These are phyloP conservation scores for Drosophila ustulata DNA, from an alignment of 2,888 invertebrate species.

Conservation along the genomic window DNA sequence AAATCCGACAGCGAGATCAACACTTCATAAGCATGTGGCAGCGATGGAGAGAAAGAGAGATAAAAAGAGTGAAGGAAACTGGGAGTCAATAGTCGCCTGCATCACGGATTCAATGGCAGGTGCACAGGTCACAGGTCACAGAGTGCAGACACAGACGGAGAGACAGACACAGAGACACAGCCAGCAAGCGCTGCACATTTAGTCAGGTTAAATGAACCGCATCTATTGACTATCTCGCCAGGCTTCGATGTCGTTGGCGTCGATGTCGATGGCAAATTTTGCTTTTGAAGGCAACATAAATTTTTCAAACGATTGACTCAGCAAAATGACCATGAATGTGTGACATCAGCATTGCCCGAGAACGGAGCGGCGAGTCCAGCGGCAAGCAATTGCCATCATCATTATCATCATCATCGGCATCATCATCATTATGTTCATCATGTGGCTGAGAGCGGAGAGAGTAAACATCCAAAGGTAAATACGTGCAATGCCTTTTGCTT, in stretches of 20 bases:
- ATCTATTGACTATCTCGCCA: constrained; percentile 76
- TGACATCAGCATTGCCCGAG: constrained; percentile 69
- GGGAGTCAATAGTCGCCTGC: constrained; percentile 25
- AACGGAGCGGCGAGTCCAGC: not conserved
- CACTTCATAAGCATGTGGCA: constrained; percentile 62
- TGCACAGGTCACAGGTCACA: constrained; percentile 30
- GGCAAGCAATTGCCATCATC: constrained; percentile 16
- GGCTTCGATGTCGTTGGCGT: constrained; percentile 22
- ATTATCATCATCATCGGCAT: constrained; percentile 27
- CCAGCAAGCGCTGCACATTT: constrained; percentile 71
- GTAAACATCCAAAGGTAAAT: constrained; percentile 74
- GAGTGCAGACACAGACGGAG: constrained; percentile 3
- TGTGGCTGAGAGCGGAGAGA: constrained; percentile 30
- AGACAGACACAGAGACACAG: constrained; percentile 1
- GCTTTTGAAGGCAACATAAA: constrained; percentile 80
- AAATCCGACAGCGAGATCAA: constrained; percentile 73
- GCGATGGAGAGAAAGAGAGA: not conserved
- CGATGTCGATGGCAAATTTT: constrained; percentile 68
- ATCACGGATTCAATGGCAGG: constrained; percentile 14
- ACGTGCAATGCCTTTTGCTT: constrained; percentile 74
- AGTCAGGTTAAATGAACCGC: constrained; percentile 79
- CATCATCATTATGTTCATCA: constrained; percentile 9
- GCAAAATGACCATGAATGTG: constrained; percentile 80
- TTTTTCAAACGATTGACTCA: constrained; percentile 80
- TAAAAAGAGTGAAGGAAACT: not conserved